phyloP scores from a whole-genome alignment of 2,113 vertebrate genomes.

The Dipodomys ordii region DNA sequence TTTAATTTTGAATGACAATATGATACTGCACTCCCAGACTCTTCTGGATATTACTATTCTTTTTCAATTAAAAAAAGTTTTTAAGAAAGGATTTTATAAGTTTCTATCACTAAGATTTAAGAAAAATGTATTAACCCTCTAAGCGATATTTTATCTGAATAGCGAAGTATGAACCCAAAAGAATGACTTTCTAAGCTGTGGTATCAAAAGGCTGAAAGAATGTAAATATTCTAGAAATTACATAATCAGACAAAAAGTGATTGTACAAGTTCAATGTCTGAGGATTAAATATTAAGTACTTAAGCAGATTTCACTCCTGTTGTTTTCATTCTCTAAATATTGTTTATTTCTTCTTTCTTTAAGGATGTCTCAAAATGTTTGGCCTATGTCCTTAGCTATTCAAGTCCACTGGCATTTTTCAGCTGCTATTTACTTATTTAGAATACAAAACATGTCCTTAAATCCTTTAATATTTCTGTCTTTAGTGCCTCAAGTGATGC shows the following conservation, averaged over 20 bases:
- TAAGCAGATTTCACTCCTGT: neutral
- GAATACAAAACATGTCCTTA: neutral
- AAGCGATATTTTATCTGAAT: constrained; percentile 41
- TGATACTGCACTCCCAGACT: neutral
- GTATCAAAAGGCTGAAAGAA: constrained; percentile 6
- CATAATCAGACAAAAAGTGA: neutral
- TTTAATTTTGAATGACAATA: constrained; percentile 32
- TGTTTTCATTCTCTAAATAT: constrained; percentile 35
- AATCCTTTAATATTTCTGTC: neutral
- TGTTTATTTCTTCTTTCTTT: neutral
- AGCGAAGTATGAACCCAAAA: constrained; percentile 31
- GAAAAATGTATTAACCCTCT: neutral
- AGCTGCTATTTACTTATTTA: neutral
- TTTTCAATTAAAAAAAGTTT: neutral
- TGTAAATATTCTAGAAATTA: constrained; percentile 38
- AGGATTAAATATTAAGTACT: neutral
- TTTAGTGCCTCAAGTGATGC: neutral
- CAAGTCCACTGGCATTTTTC: neutral
- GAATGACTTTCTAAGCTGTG: constrained; percentile 25
- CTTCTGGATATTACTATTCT: neutral
- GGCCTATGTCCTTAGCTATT: neutral
- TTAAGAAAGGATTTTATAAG: neutral
- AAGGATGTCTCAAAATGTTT: neutral
- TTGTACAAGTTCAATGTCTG: too few species aligned
- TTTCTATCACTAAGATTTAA: constrained; percentile 42